Conservation (phyloP, 2,113 vertebrate genomes). For the Colistium nudipinnis region DNA sequence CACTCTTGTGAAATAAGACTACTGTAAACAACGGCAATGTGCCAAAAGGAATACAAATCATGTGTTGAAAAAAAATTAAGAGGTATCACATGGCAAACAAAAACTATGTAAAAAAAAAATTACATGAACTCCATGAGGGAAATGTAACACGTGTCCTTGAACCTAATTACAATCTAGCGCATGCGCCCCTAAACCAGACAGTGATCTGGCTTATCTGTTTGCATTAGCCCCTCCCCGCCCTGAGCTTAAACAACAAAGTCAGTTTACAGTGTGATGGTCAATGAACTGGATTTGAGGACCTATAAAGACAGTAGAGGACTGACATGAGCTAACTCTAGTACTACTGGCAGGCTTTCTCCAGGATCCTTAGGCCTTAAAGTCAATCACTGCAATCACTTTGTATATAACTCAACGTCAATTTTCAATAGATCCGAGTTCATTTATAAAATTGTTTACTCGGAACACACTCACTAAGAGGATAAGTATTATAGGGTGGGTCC, state of each 20-base stretch:
- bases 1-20: neutral
- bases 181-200: slow-evolving; percentile 60
- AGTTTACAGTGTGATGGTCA: slow-evolving; percentile 72
- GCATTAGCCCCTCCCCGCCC: slow-evolving; percentile 72
- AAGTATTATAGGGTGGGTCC: neutral
- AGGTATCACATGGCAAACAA: neutral
- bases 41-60: neutral
- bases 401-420: neutral
- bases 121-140: slow-evolving; percentile 48
- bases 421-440: neutral
- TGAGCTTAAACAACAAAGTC: slow-evolving; percentile 76
- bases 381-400: neutral
- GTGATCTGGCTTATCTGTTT: slow-evolving; percentile 82
- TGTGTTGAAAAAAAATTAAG: neutral
- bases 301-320: slow-evolving; percentile 9
- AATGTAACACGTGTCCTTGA: slow-evolving; percentile 78
- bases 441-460: neutral
- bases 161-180: slow-evolving; percentile 74
- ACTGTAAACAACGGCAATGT: too few relatives aligned
- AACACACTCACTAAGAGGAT: neutral
- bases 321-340: slow-evolving; percentile 31
- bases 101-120: slow-evolving; percentile 25
- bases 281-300: slow-evolving; percentile 60
- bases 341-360: slow-evolving; percentile 18
- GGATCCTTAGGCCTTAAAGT: neutral